Percentiles rank a stretch among this genome's conserved stretches.
Conservation (phyloP, 2,888 invertebrate genomes). For the Acrocera orbiculus region DNA sequence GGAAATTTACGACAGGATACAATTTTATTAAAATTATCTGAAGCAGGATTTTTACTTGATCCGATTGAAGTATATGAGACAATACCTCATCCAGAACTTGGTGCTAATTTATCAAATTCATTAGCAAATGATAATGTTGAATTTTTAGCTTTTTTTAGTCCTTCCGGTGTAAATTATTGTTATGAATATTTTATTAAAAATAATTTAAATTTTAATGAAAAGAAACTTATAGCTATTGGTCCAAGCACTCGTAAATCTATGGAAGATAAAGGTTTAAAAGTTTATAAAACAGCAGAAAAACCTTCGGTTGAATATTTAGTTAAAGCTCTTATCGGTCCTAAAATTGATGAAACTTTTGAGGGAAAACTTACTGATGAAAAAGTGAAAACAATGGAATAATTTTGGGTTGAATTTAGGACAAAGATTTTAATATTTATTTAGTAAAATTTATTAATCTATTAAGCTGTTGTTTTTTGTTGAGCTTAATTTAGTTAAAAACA, state of each 20-base stretch:
- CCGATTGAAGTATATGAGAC: conserved; percentile 38
- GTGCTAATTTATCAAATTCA: conserved; percentile 27
- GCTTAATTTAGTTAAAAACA: too few species aligned
- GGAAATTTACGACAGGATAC: conserved; percentile 38
- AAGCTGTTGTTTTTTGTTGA: too few species aligned
- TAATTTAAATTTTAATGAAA: conserved; percentile 20
- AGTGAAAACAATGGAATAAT: too few species aligned
- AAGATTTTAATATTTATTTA: too few species aligned
- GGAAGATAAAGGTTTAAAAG: conserved; percentile 27
- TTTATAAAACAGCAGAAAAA: conserved; percentile 33
- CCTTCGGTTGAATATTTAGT: conserved; percentile 37
- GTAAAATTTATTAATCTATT: too few species aligned
- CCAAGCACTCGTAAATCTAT: conserved; percentile 38
- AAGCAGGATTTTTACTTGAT: conserved; percentile 30
- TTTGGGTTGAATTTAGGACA: too few species aligned
- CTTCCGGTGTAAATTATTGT: conserved; percentile 37
- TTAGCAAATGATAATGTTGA: conserved; percentile 31
- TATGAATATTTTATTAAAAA: conserved; percentile 29
- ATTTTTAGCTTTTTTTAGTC: conserved; percentile 40
- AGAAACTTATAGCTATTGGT: conserved; percentile 38
- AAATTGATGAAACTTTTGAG: conserved; percentile 19
- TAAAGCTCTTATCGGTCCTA: conserved; percentile 28
- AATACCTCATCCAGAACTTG: conserved; percentile 31
- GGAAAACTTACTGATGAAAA: too few species aligned
- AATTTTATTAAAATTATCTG: conserved; percentile 29